These are phyloP conservation scores for Corythornis madagascariensis DNA, from an alignment of 2,113 vertebrate species.

Conservation along the genomic window DNA sequence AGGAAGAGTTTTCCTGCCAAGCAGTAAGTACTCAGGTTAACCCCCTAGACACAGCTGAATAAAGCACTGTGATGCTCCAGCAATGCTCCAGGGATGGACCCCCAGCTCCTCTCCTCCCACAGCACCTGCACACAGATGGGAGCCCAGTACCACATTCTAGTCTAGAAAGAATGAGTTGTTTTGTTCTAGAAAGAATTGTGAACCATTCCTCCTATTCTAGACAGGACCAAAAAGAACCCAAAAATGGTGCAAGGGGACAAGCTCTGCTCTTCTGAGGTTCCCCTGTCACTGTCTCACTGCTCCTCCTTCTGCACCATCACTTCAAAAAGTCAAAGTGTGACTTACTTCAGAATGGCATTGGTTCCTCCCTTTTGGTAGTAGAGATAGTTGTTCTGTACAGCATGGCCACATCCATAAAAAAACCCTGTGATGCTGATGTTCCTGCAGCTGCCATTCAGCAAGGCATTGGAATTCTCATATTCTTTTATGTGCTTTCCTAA, in stretches of 20 bases:
- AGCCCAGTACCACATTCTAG: neutral
- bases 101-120: neutral
- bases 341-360: conserved; percentile 86
- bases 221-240: neutral
- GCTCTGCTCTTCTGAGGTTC: neutral
- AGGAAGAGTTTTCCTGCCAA: neutral
- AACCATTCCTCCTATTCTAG: neutral
- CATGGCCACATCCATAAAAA: conserved; percentile 91
- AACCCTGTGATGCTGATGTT: conserved; percentile 81
- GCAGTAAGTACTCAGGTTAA: neutral
- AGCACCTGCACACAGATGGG: neutral
- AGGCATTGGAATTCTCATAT: conserved; percentile 81
- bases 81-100: no score
- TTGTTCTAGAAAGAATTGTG: neutral
- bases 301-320: neutral
- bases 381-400: conserved; percentile 85
- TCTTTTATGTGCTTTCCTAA: conserved; percentile 86
- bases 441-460: conserved; percentile 81
- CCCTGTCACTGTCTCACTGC: neutral
- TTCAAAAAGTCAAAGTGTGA: neutral
- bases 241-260: neutral
- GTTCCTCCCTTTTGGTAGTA: conserved; percentile 92
- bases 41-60: neutral
- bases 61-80: neutral
- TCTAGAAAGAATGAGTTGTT: neutral